Base-by-base conservation (phyloP, 2,888 invertebrate species). In the Bimastos eiseni region DNA sequence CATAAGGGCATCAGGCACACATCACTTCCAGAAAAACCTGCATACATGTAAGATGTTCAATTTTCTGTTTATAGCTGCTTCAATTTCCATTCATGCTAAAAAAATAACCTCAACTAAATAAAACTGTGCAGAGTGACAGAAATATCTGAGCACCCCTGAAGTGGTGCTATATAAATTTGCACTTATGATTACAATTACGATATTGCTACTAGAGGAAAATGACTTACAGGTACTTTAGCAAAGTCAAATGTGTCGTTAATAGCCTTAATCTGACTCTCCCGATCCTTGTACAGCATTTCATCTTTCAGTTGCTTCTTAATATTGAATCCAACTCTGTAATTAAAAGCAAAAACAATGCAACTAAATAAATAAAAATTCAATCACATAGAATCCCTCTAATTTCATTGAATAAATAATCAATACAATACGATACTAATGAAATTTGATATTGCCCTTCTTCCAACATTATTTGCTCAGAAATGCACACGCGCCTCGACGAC, bases 221-320 rank as follows among this genome's bases (percentile, higher is more conserved):
- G 70, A 90, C 93, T 93, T 92, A 95, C 95, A 97, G 93, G 93
- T 91, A 92, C 92, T 89, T 94, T 97, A 83, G 98, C 97, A 94
- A 98, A 98, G 89, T 97, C 97, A 95, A 99, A 99, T 15, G 99
- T 99, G 95, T 98, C 98, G 93, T 99, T 98, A 93, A 99, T 99
- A 83, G 99, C 99, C 94, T 97, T 97, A 93, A 99, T 98, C 96
- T 99, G 99, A 94, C 98, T 98, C 91, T 98, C 98, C 91, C 98
- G 96, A 95, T 99, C 99, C 97, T 98, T 97, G 95, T 98, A 99
- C 44, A 98, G 95, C 0, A 98, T 98, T 94, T 98, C 98, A 94
- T 98, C 98, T 94, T 97, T 97, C 93, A 95, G 94, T 94, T 97
- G 97, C 95, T 98, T 98, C 95, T 99, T 99, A 93, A 99, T 98